A percentile compares a stretch with the other conserved stretches of the same genome.
Conservation (phyloP, 2,888 invertebrate genomes). For the Rhamphomyia laevipes region DNA sequence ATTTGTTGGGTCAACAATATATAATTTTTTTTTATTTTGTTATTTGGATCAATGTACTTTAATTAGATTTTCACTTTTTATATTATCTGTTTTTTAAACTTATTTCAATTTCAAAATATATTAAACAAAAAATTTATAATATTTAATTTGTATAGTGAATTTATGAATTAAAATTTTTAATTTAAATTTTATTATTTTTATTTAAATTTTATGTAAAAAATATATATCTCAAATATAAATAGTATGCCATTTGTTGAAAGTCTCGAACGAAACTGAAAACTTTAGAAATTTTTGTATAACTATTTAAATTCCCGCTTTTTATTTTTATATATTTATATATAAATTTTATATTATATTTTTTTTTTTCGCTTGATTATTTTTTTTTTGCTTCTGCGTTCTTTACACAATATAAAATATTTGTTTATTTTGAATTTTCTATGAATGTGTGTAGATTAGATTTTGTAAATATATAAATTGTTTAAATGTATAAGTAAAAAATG, state of each 20-base stretch:
- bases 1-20: too few species aligned
- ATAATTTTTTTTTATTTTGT: neutral
- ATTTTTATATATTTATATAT: conserved; percentile 11
- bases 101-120: too few species aligned
- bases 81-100: too few species aligned
- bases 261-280: conserved; percentile 19
- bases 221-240: neutral
- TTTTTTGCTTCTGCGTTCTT: too few species aligned
- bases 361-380: too few species aligned
- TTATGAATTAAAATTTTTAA: neutral
- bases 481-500: neutral
- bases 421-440: too few species aligned
- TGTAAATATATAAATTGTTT: too few species aligned
- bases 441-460: too few species aligned
- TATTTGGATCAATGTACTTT: neutral
- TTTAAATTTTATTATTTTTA: neutral
- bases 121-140: neutral
- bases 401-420: too few species aligned
- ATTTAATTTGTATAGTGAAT: neutral
- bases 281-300: conserved; percentile 10
- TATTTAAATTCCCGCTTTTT: conserved; percentile 19
- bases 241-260: conserved; percentile 5
- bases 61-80: neutral
- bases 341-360: too few species aligned
- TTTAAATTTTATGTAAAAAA: neutral